A percentile compares a stretch with the other conserved stretches of the same genome.
These are phyloP conservation scores for Dicaeum eximium DNA, from an alignment of 2,113 vertebrate genomes.

Conservation along the genomic window DNA sequence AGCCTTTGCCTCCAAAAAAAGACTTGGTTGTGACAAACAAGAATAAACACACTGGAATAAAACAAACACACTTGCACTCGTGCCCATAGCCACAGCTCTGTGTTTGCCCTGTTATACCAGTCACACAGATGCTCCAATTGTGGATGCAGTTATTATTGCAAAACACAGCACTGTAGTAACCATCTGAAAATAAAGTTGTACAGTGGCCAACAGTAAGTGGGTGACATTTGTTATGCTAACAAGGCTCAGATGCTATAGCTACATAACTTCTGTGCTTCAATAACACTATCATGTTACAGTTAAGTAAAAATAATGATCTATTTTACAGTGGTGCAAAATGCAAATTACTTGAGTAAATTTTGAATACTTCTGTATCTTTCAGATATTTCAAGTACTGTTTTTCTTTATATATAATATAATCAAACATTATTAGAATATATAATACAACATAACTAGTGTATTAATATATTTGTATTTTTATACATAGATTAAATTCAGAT, in stretches of 20 bases:
- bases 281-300: neutral
- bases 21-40: neutral
- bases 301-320: neutral
- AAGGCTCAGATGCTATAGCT: neutral
- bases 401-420: neutral
- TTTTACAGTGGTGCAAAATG: neutral
- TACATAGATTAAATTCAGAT: neutral
- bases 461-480: neutral
- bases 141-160: neutral
- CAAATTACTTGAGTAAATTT: neutral
- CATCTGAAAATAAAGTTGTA: neutral
- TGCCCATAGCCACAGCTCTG: neutral
- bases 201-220: neutral
- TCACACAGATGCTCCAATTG: neutral
- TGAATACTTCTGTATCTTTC: neutral
- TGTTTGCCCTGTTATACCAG: neutral
- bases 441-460: neutral
- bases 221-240: neutral
- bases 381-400: neutral
- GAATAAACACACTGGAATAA: neutral
- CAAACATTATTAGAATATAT: neutral
- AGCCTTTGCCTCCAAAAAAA: neutral
- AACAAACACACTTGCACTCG: neutral
- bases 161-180: neutral
- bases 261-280: neutral